These are phyloP conservation scores for Pachyseris speciosa DNA, from an alignment of 64 coral and sea anemone species.

Conservation along the genomic window DNA sequence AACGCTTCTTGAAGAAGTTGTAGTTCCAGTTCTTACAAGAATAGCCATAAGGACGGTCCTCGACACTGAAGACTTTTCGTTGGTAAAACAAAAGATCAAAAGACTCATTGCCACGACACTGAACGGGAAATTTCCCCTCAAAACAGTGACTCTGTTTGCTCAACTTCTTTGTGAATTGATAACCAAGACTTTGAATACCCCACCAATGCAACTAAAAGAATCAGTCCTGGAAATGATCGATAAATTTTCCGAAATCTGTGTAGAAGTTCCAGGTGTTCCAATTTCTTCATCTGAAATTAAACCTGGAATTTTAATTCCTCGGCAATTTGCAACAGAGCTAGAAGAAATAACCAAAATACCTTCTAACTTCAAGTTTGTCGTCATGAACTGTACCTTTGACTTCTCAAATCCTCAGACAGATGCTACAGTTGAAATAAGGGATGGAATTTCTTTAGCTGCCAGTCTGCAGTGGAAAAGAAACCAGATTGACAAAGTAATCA, in stretches of 20 bases:
- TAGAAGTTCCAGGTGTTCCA: slow-evolving; percentile 70
- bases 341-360: slow-evolving; percentile 14
- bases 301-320: slow-evolving; percentile 86
- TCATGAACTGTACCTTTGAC: slow-evolving; percentile 73
- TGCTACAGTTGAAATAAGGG: slow-evolving; percentile 45
- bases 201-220: slow-evolving; percentile 23
- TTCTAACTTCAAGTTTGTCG: slow-evolving; percentile 45
- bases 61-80: background rate
- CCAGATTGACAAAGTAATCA: slow-evolving; percentile 36
- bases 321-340: slow-evolving; percentile 72
- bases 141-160: slow-evolving; percentile 23
- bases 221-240: slow-evolving; percentile 66
- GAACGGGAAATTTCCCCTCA: slow-evolving; percentile 43
- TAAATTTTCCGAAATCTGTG: slow-evolving; percentile 70
- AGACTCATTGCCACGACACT: background rate
- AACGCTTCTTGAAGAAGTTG: background rate
- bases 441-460: background rate
- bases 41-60: slow-evolving; percentile 9
- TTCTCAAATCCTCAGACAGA: background rate
- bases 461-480: slow-evolving; percentile 39
- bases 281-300: slow-evolving; percentile 62
- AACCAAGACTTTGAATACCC: background rate
- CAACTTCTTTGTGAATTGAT: slow-evolving; percentile 63
- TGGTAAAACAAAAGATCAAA: background rate
- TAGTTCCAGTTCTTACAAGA: slow-evolving; percentile 22